Base-by-base conservation (phyloP, 2,113 vertebrate species). In the Corythornis cristatus region DNA sequence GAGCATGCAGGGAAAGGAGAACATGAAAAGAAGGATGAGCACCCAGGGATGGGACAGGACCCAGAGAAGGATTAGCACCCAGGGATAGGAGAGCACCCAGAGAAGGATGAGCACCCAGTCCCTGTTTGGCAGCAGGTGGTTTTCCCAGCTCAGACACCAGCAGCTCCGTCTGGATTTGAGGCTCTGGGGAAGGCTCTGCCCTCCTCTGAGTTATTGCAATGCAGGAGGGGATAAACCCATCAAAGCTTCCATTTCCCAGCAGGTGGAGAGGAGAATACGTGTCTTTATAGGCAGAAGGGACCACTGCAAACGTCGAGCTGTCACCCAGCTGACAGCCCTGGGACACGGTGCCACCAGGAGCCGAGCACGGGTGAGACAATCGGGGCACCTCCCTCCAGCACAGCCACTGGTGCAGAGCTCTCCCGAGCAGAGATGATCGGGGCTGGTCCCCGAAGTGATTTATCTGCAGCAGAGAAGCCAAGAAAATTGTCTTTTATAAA, bases 61-160 rank as follows among this genome's bases (percentile, higher is more conserved):
- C 23, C 19, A 15, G 5, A 8, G 46, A 45, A 8, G 9, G 12
- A 5, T 1, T 11, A 25, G 12, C 4, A 45, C 2, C 31, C 46
- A 45, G 5, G 2, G 48, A 11, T 2, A 2, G 19, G 4, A 0
- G 23, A 22, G 14, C 21, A 35, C 12, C 19, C 19, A 19, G 5
- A 5, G 28, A 40, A 5, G 8, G 18, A 7, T 0, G 37, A 54
- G 17, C 1, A 22, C 4, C 48, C 48, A 3, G 48, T 17, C 37
- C 10, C 2, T 20, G 50, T 26, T 15, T 26, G 25, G 25, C 50
- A 51, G 50, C 25, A 7, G 5, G 4, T 7, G 4, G 3, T 35
- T 58, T 21, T 37, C 21, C 2, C 0, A 0, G 42, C 26, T 8
- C 21, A 2, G 28, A 5, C 9, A 1, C 45, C 8, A 3, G 8